Conservation (phyloP, 2,113 vertebrate genomes). For the Hassar affinis region DNA sequence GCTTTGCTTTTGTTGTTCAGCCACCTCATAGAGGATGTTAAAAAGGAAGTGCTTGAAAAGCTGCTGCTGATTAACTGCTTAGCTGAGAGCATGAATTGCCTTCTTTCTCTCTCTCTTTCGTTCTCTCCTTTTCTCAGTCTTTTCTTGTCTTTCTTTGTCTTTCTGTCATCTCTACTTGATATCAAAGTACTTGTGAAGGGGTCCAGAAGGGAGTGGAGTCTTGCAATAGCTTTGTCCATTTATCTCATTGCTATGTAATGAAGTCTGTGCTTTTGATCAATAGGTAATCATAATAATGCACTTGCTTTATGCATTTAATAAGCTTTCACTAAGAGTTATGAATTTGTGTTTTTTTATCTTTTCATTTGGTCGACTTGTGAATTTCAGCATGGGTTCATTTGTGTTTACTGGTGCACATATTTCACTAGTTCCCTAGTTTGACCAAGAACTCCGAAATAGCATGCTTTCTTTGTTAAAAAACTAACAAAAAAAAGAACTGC, state of each 20-base stretch:
- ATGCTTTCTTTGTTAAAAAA: not conserved
- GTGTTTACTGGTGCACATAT: conserved; percentile 13
- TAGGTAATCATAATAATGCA: conserved; percentile 41
- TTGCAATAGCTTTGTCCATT: conserved; percentile 20
- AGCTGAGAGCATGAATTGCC: conserved; percentile 7
- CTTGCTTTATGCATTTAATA: conserved; percentile 26
- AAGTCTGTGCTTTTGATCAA: conserved; percentile 29
- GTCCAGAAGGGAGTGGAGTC: conserved; percentile 1
- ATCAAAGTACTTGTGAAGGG: conserved; percentile 17
- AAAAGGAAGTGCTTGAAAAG: conserved; percentile 31
- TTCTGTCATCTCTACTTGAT: not conserved
- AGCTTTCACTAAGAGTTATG: conserved; percentile 18
- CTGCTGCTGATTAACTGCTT: conserved; percentile 21
- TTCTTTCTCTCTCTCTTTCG: not conserved
- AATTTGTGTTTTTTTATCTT: conserved; percentile 9
- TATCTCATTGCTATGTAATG: conserved; percentile 37
- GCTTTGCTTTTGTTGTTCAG: not conserved
- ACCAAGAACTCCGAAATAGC: not conserved
- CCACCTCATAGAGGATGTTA: conserved; percentile 17
- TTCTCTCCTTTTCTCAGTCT: not conserved
- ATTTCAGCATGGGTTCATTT: not conserved
- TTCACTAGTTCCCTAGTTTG: too few relatives aligned
- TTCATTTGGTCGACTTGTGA: conserved; percentile 26
- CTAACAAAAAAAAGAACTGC: not conserved
- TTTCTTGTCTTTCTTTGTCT: not conserved